Evolutionary conservation across 2,113 vertebrate species (phyloP), one percentile per base, ranked within the genome.

Genomic region (Danionella cerebrum): DNA sequence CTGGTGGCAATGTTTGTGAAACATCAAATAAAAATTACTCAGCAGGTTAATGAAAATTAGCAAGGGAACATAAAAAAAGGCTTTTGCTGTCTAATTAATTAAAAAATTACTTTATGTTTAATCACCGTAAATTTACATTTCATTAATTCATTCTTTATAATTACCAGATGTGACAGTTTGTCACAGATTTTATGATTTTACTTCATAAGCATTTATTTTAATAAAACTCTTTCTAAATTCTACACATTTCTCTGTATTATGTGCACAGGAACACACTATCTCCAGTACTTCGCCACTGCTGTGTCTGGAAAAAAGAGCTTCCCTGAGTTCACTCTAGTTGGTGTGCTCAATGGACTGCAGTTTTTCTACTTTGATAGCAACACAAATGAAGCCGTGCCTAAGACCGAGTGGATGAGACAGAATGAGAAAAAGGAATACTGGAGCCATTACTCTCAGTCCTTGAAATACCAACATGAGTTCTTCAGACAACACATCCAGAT

Each of bases 261-360:
- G 1, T 54, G 14, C 2, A 7, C 4, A 53, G 16, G 1, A 54
- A 54, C 2, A 35, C 9, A 71, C 18, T 72, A 71, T 58, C 22
- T 33, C 74, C 73, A 19, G 0, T 80, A 75, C 0, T 45, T 78
- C 64, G 1, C 10, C 1, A 77, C 77, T 0, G 14, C 3, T 0
- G 4, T 66, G 25, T 67, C 48, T n/a, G 9, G 8, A 31, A 9
- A 8, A 0, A 8, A 0, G 4, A 2, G 33, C 31, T 57, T 77
- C 6, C 12, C 52, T 39, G 47, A 63, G 1, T 76, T 18, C 65
- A 3, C 70, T 1, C 0, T 0, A 0, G 73, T 80, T 0, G 70
- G 73, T 14, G 62, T 63, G 67, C 12, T 82, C 25, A 78, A 83
- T 59, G 13, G 44, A 39, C 31, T 13, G 35, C 42, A n/a, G 31